These are phyloP conservation scores for Caenorhabditis sp. DNA, from an alignment of 2,888 invertebrate species.

Conservation along the genomic window DNA sequence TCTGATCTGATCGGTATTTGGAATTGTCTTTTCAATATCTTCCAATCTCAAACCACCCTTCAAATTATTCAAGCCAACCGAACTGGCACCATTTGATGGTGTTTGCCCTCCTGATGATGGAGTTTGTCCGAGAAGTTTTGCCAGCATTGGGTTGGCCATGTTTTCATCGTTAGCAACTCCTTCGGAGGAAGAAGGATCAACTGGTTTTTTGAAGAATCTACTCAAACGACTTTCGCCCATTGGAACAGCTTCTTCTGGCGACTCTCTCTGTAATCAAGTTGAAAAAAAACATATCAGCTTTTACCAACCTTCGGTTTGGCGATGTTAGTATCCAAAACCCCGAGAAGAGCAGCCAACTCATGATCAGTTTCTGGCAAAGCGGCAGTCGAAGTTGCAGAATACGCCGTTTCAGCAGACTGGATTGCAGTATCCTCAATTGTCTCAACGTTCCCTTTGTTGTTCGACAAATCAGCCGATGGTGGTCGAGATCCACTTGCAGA, in stretches of 20 bases:
- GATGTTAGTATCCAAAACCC: conserved; percentile 35
- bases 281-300: conserved; percentile 4
- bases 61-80: conserved; percentile 8
- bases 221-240: conserved; percentile 50
- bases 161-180: conserved; percentile 27
- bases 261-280: conserved; percentile 8
- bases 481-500: conserved; percentile 21
- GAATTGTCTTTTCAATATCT: conserved; percentile 37
- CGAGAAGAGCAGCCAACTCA: conserved; percentile 51
- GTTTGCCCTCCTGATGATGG: conserved; percentile 16
- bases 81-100: background rate
- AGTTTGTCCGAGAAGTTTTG: conserved; percentile 31
- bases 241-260: conserved; percentile 11
- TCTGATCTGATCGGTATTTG: conserved; percentile 6
- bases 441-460: conserved; percentile 19
- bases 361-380: conserved; percentile 44
- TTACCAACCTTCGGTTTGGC: background rate
- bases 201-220: conserved; percentile 48
- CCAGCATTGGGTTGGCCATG: conserved; percentile 27
- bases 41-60: conserved; percentile 38
- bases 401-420: conserved; percentile 15
- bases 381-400: conserved; percentile 7
- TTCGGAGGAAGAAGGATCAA: background rate
- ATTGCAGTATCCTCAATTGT: conserved; percentile 30
- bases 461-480: conserved; percentile 16